Conservation (phyloP, 2,797 vertebrate genomes). For the Neomorphus geoffroyi region DNA sequence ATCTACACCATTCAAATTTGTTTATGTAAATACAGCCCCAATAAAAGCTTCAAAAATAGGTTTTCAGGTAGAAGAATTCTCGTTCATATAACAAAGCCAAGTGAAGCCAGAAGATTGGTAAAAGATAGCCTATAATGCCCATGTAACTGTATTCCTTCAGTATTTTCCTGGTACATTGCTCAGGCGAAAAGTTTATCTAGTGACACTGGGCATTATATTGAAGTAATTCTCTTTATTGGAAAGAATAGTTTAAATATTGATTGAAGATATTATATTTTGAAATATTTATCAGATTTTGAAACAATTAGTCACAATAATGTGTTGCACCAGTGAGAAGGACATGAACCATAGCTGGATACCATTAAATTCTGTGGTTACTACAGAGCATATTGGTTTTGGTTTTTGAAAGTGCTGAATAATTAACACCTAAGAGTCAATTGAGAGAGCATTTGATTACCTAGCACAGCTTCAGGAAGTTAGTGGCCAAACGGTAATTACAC, state of each 20-base stretch:
- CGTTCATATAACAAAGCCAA: background rate
- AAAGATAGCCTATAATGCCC: background rate
- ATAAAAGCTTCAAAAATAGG: background rate
- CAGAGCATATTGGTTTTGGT: background rate
- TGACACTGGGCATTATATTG: background rate
- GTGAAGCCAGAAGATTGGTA: background rate
- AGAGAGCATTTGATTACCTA: background rate
- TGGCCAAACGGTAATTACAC: background rate
- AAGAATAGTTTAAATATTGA: background rate
- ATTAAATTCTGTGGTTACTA: background rate
- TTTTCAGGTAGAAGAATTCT: background rate
- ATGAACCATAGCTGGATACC: background rate
- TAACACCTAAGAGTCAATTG: background rate
- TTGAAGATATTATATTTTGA: background rate
- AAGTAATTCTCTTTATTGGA: background rate
- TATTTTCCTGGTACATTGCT: background rate
- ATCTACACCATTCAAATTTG: background rate
- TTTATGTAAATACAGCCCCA: background rate
- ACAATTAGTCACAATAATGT: background rate
- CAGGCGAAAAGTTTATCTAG: background rate
- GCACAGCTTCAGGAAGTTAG: background rate
- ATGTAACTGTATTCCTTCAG: background rate
- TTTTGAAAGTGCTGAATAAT: background rate
- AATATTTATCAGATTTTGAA: background rate
- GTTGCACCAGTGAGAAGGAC: background rate